phyloP scores from a whole-genome alignment of 2,888 invertebrate genomes.

The Ethmia dodecea region DNA sequence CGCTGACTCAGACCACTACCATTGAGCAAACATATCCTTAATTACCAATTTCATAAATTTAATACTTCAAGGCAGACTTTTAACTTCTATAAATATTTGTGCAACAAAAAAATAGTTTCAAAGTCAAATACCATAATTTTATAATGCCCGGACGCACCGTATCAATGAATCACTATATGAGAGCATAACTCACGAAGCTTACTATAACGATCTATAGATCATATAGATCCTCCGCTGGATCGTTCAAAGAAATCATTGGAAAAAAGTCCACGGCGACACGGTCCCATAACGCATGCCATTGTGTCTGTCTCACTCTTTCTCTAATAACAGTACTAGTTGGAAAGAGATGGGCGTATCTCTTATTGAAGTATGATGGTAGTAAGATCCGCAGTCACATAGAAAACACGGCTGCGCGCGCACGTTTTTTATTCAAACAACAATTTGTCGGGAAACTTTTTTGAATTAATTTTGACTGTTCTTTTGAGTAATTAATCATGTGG shows the following conservation, averaged over 20 bases:
- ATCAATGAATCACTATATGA: slow-evolving; percentile 47
- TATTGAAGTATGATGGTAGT: slow-evolving; percentile 42
- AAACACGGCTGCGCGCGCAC: slow-evolving; percentile 18
- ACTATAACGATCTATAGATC: slow-evolving; percentile 63
- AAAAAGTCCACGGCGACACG: slow-evolving; percentile 51
- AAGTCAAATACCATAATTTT: slow-evolving; percentile 36
- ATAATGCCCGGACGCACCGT: slow-evolving; percentile 26
- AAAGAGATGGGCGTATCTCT: slow-evolving; percentile 37
- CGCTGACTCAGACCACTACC: too few species aligned
- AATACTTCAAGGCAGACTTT: too few species aligned
- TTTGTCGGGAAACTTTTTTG: slow-evolving; percentile 1
- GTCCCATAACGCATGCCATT: slow-evolving; percentile 70
- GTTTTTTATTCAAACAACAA: slow-evolving; percentile 11
- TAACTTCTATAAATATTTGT: too few species aligned
- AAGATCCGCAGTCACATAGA: slow-evolving; percentile 37
- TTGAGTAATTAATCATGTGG: too few species aligned
- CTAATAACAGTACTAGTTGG: slow-evolving; percentile 13
- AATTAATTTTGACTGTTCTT: background rate
- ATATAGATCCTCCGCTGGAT: slow-evolving; percentile 50
- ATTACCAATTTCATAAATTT: too few species aligned
- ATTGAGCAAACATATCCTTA: too few species aligned
- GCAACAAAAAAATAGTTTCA: slow-evolving; percentile 20
- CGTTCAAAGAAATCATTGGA: slow-evolving; percentile 69
- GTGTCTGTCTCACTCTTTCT: slow-evolving; percentile 38
- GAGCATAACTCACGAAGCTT: slow-evolving; percentile 58